Conservation (phyloP, 2,113 vertebrate genomes). For the Girardinichthys multiradiatus region DNA sequence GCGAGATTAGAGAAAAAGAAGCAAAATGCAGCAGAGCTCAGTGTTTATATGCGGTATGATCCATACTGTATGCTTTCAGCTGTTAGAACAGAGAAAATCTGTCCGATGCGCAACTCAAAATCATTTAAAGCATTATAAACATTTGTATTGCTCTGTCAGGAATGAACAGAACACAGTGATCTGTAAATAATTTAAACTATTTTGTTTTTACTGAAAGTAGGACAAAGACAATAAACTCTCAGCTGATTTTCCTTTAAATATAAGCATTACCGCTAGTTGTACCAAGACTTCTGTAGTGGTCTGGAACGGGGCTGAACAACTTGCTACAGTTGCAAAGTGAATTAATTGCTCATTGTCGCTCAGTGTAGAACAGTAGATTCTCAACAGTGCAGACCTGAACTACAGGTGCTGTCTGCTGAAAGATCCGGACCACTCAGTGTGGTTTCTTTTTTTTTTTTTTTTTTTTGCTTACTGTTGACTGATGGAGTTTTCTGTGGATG, state of each 20-base stretch:
- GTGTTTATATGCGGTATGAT: background rate
- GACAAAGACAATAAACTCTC: background rate
- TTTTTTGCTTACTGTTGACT: no score
- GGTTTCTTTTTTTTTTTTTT: no score
- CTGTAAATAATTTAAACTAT: background rate
- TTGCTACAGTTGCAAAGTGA: no score
- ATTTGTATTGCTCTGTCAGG: background rate
- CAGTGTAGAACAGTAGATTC: no score
- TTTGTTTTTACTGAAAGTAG: background rate
- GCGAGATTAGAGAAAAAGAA: slow-evolving; percentile 7
- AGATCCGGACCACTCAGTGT: no score
- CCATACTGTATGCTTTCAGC: background rate
- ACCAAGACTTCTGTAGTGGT: background rate
- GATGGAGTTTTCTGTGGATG: no score
- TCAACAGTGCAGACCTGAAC: no score
- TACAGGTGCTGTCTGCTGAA: no score
- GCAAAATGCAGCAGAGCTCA: background rate
- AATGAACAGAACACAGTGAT: background rate
- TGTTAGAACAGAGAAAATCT: slow-evolving; percentile 3
- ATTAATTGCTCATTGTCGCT: no score
- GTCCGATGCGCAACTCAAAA: background rate
- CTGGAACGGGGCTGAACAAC: no score
- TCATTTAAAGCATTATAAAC: background rate
- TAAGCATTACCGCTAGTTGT: background rate
- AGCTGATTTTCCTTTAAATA: background rate